Conservation (phyloP, 2,113 vertebrate species). For the Bos javanicus region DNA sequence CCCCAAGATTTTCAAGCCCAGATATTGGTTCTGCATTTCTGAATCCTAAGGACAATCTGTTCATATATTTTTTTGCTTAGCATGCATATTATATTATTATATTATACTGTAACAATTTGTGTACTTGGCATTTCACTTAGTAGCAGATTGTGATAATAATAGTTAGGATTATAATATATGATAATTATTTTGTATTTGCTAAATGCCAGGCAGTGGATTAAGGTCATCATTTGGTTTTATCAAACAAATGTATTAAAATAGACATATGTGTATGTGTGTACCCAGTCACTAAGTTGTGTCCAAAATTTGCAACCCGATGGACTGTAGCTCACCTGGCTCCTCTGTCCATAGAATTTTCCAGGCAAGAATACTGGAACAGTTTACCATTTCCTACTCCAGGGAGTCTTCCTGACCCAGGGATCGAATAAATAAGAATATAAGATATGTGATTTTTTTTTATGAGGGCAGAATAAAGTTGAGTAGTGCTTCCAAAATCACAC, state of each 20-base stretch:
- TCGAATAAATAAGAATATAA: not conserved
- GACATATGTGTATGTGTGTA: not conserved
- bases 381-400: not conserved
- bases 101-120: not conserved
- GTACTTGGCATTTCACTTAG: not conserved
- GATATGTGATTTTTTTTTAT: not conserved
- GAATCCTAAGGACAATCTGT: not conserved
- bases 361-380: not conserved
- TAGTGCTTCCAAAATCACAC: constrained; percentile 1
- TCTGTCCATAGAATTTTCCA: not conserved
- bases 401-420: not conserved
- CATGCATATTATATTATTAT: not conserved
- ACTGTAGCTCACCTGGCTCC: not conserved
- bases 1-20: not conserved
- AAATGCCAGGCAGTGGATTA: not conserved
- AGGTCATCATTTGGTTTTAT: not conserved
- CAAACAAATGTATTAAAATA: not conserved
- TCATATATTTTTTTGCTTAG: not conserved
- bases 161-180: not conserved
- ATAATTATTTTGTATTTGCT: not conserved
- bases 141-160: not conserved
- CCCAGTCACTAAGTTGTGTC: not conserved
- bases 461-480: not conserved
- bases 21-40: not conserved
- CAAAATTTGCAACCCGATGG: not conserved